Percentiles rank a stretch among this genome's conserved stretches.
phyloP scores from a whole-genome alignment of 2,113 vertebrate species.

The Dipodomys spectabilis region DNA sequence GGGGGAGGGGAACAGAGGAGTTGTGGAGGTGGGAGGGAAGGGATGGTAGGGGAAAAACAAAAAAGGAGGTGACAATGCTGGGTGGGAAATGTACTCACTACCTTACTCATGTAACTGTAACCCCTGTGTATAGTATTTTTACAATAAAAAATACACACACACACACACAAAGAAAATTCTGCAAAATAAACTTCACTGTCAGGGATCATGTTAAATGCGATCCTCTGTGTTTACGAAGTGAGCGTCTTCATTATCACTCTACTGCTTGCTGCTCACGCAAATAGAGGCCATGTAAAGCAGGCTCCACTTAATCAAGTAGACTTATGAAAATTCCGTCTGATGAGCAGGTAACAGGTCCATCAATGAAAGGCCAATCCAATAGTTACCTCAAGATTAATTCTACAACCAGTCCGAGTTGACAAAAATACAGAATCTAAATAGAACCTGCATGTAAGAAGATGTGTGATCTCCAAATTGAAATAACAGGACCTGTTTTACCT shows the following conservation, averaged over 20 bases:
- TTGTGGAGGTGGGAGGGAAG: too few species aligned
- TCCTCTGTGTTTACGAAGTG: neutral
- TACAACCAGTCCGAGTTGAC: neutral
- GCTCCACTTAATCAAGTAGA: neutral
- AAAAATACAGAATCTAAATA: constrained; percentile 1
- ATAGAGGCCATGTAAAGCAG: neutral
- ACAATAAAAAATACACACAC: too few species aligned
- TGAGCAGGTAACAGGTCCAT: neutral
- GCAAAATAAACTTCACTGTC: constrained; percentile 1
- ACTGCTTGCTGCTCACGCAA: neutral
- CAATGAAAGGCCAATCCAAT: constrained; percentile 46
- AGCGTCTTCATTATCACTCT: neutral
- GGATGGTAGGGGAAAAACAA: too few species aligned
- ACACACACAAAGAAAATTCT: neutral
- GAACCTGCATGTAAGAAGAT: neutral
- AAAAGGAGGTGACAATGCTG: too few species aligned
- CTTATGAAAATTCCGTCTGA: constrained; percentile 34
- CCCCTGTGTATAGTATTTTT: too few species aligned
- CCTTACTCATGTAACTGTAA: too few species aligned
- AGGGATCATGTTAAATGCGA: neutral
- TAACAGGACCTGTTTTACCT: neutral
- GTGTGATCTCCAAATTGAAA: neutral
- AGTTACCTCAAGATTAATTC: constrained; percentile 33
- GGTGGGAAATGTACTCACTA: too few species aligned
- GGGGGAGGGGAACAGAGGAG: too few species aligned